Evolutionary conservation across 2,888 invertebrate genomes (phyloP).

Genomic region (Scotopteryx bipunctaria): DNA sequence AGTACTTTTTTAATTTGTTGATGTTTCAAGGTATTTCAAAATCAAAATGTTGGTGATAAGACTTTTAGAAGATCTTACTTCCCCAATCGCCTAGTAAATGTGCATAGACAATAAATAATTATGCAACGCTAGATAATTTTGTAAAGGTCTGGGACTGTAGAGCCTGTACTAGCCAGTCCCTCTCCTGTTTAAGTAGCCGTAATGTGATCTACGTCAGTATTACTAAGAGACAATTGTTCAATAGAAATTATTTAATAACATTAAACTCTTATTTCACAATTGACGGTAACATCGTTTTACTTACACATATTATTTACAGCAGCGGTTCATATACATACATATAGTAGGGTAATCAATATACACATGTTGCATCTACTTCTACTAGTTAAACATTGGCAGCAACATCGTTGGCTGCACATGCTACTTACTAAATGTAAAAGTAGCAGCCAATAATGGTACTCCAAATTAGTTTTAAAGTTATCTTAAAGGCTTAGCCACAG

Average conservation of each 20-base stretch:
- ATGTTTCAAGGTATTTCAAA: too few relatives aligned
- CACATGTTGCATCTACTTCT: slow-evolving; percentile 22
- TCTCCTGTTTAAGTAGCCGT: slow-evolving; percentile 31
- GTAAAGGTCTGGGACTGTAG: slow-evolving; percentile 9
- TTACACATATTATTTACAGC: slow-evolving; percentile 82
- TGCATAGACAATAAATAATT: slow-evolving; percentile 9
- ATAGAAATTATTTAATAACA: slow-evolving; percentile 84
- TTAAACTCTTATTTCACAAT: slow-evolving; percentile 84
- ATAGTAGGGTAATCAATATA: slow-evolving; percentile 40
- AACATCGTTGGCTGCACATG: slow-evolving; percentile 14
- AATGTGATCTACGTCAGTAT: slow-evolving; percentile 80
- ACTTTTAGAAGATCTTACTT: not conserved
- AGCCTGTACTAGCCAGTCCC: slow-evolving; percentile 5
- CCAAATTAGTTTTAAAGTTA: slow-evolving; percentile 10
- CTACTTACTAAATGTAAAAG: slow-evolving; percentile 10
- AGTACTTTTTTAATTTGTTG: too few relatives aligned
- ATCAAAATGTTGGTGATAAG: too few relatives aligned
- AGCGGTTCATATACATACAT: slow-evolving; percentile 72
- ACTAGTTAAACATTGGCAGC: slow-evolving; percentile 15
- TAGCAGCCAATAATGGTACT: slow-evolving; percentile 17
- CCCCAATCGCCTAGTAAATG: not conserved
- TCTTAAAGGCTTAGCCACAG: slow-evolving; percentile 3
- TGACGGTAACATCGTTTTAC: slow-evolving; percentile 84
- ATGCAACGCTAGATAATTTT: slow-evolving; percentile 23
- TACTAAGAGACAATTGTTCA: slow-evolving; percentile 74